A percentile compares a stretch with the other conserved stretches of the same genome.
Conservation (phyloP, 2,888 invertebrate genomes). For the Harpalus rubripes region DNA sequence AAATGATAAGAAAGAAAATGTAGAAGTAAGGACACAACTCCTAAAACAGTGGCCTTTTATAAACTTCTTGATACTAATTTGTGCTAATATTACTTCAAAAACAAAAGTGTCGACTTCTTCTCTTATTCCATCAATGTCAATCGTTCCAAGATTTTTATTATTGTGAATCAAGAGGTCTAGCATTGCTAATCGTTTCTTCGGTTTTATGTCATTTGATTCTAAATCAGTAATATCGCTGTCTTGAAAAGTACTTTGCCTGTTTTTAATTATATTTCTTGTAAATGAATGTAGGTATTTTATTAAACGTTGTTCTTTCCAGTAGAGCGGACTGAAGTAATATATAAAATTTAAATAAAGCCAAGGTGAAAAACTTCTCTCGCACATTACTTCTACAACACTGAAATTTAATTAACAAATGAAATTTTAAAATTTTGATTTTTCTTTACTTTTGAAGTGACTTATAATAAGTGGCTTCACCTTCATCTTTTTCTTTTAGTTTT, state of each 20-base stretch:
- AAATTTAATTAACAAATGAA: not conserved
- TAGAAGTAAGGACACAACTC: too few relatives aligned
- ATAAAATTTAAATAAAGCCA: slow-evolving; percentile 4
- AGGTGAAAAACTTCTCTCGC: slow-evolving; percentile 18
- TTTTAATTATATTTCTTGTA: slow-evolving; percentile 17
- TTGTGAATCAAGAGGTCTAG: slow-evolving; percentile 29
- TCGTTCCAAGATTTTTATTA: slow-evolving; percentile 77
- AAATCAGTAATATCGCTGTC: slow-evolving; percentile 4
- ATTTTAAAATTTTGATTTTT: not conserved
- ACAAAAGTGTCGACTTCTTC: slow-evolving; percentile 84
- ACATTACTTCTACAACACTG: not conserved
- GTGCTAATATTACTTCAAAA: slow-evolving; percentile 78
- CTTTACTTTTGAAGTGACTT: slow-evolving; percentile 77
- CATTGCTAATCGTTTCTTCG: slow-evolving; percentile 48
- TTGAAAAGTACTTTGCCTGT: not conserved
- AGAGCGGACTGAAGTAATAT: not conserved
- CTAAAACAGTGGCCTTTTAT: not conserved
- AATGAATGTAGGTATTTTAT: slow-evolving; percentile 31
- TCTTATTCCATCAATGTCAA: slow-evolving; percentile 79
- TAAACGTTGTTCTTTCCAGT: slow-evolving; percentile 1
- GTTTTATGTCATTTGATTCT: not conserved
- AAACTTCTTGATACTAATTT: not conserved
- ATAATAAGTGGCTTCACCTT: slow-evolving; percentile 79
- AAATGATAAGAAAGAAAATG: too few relatives aligned
- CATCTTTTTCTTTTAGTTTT: slow-evolving; percentile 78